phyloP scores from a whole-genome alignment of 2,888 invertebrate genomes.

The Muscina levida region DNA sequence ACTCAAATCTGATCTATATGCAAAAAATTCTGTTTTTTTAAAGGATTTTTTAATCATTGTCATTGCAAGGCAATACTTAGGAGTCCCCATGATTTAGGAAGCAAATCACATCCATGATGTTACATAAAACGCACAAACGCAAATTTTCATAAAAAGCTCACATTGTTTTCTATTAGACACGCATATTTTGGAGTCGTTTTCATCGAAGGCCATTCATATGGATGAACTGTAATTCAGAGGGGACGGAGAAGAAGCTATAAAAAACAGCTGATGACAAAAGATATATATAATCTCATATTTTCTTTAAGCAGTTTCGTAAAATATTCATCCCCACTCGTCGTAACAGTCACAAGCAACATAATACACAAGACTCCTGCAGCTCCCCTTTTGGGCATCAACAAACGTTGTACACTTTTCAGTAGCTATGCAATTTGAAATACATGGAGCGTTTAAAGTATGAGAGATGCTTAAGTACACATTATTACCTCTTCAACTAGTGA shows the following conservation, averaged over 20 bases:
- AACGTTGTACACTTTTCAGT: slow-evolving; percentile 2
- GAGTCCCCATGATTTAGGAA: no score
- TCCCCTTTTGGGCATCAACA: background rate
- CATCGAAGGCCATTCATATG: background rate
- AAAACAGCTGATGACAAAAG: slow-evolving; percentile 60
- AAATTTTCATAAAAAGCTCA: slow-evolving; percentile 44
- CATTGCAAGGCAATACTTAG: no score
- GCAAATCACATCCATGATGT: slow-evolving; percentile 29
- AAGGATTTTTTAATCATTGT: background rate
- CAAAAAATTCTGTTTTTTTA: no score
- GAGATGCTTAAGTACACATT: slow-evolving; percentile 51
- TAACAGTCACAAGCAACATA: background rate
- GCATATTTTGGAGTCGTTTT: slow-evolving; percentile 30
- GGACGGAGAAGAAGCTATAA: slow-evolving; percentile 39
- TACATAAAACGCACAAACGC: background rate
- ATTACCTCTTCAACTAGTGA: slow-evolving; percentile 59
- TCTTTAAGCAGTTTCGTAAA: background rate
- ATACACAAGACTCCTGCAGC: background rate
- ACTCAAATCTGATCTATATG: no score
- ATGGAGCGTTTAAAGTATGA: slow-evolving; percentile 27
- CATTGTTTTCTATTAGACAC: slow-evolving; percentile 41
- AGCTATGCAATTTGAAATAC: slow-evolving; percentile 12
- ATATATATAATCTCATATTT: slow-evolving; percentile 8
- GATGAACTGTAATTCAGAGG: background rate
- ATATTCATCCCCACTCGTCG: background rate